A percentile compares a stretch with the other conserved stretches of the same genome.
Evolutionary conservation across 2,888 invertebrate species (phyloP).

Genomic region (Alloplasta piceator): DNA sequence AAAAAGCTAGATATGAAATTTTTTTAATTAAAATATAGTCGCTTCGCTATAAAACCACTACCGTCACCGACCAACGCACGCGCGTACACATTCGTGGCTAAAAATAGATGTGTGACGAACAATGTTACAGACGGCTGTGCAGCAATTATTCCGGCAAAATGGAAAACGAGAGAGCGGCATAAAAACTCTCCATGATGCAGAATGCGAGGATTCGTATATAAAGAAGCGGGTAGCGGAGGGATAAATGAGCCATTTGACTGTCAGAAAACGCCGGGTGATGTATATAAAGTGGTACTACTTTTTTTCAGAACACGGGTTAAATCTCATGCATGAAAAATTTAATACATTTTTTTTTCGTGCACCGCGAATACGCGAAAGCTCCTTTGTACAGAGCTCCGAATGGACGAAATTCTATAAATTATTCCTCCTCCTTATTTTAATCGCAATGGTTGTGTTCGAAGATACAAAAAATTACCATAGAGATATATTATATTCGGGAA

Average conservation of each 20-base stretch:
- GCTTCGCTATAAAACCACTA: constrained; percentile 11
- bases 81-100: not conserved
- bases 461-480: no score
- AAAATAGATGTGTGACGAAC: constrained; percentile 19
- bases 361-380: no score
- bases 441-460: no score
- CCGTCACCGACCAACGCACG: constrained; percentile 25
- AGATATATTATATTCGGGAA: no score
- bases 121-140: constrained; percentile 36
- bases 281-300: not conserved
- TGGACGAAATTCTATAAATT: not conserved
- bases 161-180: constrained; percentile 12
- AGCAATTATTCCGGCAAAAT: constrained; percentile 36
- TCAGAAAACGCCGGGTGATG: constrained; percentile 11
- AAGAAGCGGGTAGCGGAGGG: not conserved
- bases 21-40: constrained; percentile 50
- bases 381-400: no score
- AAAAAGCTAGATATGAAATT: constrained; percentile 28
- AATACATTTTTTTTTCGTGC: no score
- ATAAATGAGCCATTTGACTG: constrained; percentile 8
- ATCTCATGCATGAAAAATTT: not conserved
- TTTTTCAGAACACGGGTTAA: not conserved
- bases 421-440: not conserved
- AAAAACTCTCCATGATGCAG: constrained; percentile 14
- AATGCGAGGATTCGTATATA: constrained; percentile 7